Conservation (phyloP, 2,888 invertebrate genomes). For the Leptinotarsa juncta region DNA sequence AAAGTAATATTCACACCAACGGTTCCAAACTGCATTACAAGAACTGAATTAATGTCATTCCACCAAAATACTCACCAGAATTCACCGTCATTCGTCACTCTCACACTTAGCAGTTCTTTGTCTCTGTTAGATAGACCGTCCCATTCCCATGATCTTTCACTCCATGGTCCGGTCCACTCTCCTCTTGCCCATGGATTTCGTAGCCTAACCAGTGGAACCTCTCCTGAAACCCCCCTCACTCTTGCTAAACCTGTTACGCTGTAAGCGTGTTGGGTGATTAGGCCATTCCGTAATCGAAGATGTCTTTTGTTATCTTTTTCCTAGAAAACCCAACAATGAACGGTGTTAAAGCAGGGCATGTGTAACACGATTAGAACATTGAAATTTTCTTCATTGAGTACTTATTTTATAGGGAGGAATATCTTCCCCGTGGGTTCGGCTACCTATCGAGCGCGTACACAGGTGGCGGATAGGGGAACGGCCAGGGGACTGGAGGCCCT, state of each 20-base stretch:
- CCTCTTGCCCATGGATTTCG: constrained; percentile 76
- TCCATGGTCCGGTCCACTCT: constrained; percentile 80
- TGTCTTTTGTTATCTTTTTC: constrained; percentile 64
- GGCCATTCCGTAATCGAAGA: constrained; percentile 71
- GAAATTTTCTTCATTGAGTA: no score
- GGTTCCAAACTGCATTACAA: no score
- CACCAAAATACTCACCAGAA: constrained; percentile 70
- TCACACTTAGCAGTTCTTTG: constrained; percentile 73
- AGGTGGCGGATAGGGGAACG: no score
- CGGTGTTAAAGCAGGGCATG: no score
- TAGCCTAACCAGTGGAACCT: constrained; percentile 72
- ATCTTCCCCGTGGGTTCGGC: no score
- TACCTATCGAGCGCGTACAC: no score
- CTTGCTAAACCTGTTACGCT: constrained; percentile 78
- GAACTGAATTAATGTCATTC: background rate
- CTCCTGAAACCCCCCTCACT: constrained; percentile 71
- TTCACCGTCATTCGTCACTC: constrained; percentile 76
- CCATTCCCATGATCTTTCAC: constrained; percentile 78
- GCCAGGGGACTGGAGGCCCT: no score
- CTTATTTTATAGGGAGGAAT: no score
- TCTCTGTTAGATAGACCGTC: constrained; percentile 73
- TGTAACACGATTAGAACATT: no score
- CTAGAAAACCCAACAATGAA: constrained; percentile 6
- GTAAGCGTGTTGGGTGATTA: constrained; percentile 77
- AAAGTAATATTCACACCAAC: no score